Base-by-base conservation (phyloP, 2,113 vertebrate genomes). In the Chiloscyllium plagiosum region DNA sequence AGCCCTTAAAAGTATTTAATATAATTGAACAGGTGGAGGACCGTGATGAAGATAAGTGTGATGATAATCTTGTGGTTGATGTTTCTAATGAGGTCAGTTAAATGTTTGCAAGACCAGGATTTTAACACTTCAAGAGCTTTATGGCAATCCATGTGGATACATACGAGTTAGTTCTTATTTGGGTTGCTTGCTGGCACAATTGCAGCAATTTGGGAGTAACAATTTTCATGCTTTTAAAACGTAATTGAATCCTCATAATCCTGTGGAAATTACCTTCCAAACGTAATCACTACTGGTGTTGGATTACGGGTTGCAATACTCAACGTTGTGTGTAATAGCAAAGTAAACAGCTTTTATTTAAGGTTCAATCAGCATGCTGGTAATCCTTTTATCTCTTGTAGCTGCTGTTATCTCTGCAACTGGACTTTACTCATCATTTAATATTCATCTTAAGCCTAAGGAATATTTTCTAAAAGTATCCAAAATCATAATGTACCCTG, bases 1-100 rank as follows among this genome's bases (percentile, higher is more conserved):
- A n/a, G n/a, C n/a, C n/a, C n/a, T n/a, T n/a, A n/a, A n/a, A n/a
- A n/a, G n/a, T n/a, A n/a, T n/a, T n/a, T n/a, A n/a, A n/a, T n/a
- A n/a, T n/a, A n/a, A n/a, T n/a, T n/a, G n/a, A n/a, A n/a, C n/a
- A n/a, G n/a, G n/a, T n/a, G n/a, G n/a, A 99, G 99, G 98, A 98
- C 96, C 99, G 99, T 0, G 99, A 99, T 3, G 99, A 98, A 0
- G 99, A 99, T 96, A 99, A 99, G 96, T 99, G 99, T 4, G 98
- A 99, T 95, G 98, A 99, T 97, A 99, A 99, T 97, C 97, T 99
- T 97, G 98, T 99, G 96, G 99, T 99, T 96, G 98, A 99, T 96
- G 99, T 37, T 56, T 92, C 86, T 50, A 90, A 50, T 13, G 42
- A 90, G 86, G 69, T 68, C 26, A 72, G 95, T 93, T 66, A 93